These are phyloP conservation scores for Drosophila pseudoobscura DNA, from an alignment of 1,140 invertebrate species.

Conservation along the genomic window DNA sequence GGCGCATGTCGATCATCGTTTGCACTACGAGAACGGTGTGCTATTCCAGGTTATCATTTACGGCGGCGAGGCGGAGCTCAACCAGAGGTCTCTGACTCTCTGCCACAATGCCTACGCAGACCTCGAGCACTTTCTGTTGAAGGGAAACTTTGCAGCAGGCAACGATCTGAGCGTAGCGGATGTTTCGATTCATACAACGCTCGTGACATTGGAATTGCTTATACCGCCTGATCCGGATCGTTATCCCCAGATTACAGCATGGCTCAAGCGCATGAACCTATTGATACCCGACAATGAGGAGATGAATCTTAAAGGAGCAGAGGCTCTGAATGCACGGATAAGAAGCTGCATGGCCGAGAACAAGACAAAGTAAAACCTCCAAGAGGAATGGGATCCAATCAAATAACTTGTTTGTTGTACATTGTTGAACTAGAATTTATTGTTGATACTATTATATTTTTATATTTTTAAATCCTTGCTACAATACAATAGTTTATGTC, in stretches of 20 bases:
- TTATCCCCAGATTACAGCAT: constrained; percentile 47
- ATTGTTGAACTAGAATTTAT: constrained; percentile 36
- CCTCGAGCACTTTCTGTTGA: constrained; percentile 84
- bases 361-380: constrained; percentile 14
- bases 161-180: constrained; percentile 86
- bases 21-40: constrained; percentile 89
- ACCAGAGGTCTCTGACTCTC: constrained; percentile 51
- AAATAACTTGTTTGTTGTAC: not conserved
- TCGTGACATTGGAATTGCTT: constrained; percentile 79
- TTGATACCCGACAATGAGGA: constrained; percentile 66
- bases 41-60: constrained; percentile 84
- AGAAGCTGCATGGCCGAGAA: constrained; percentile 55
- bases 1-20: constrained; percentile 88
- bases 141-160: constrained; percentile 83
- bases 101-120: constrained; percentile 84
- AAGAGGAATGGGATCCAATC: too few species aligned
- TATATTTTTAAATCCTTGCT: constrained; percentile 68
- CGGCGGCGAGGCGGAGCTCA: constrained; percentile 67
- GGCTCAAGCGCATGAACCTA: constrained; percentile 61
- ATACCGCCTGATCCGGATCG: constrained; percentile 62
- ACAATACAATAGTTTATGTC: constrained; percentile 54
- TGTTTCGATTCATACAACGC: constrained; percentile 83
- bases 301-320: constrained; percentile 64
- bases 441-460: constrained; percentile 32
- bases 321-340: constrained; percentile 52